Percentiles rank a stretch among this genome's conserved stretches.
phyloP scores from a whole-genome alignment of 2,888 invertebrate genomes.

The Spodoptera picta region DNA sequence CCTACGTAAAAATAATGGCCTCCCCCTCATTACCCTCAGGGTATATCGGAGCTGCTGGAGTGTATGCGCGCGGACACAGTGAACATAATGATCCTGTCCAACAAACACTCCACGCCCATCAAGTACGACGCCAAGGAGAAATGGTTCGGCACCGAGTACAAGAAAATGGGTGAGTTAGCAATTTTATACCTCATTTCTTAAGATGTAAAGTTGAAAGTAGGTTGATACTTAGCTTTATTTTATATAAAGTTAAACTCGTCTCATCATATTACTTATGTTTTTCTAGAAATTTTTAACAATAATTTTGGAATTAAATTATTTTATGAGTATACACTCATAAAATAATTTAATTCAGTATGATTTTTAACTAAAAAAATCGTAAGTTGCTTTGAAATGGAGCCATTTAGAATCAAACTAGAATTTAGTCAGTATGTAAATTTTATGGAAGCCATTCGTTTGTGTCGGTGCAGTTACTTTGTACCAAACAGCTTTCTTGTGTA shows the following conservation, averaged over 20 bases:
- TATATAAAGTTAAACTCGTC: too few relatives aligned
- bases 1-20: too few relatives aligned
- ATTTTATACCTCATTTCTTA: background rate
- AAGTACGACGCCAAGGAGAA: slow-evolving; percentile 91
- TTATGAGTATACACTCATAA: slow-evolving; percentile 11
- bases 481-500: background rate
- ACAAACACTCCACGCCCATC: slow-evolving; percentile 85
- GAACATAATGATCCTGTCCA: slow-evolving; percentile 92
- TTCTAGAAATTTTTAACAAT: slow-evolving; percentile 21
- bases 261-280: background rate
- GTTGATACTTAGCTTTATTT: too few relatives aligned
- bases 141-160: slow-evolving; percentile 95
- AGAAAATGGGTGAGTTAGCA: slow-evolving; percentile 85
- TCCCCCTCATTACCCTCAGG: slow-evolving; percentile 68
- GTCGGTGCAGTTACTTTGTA: too few relatives aligned
- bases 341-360: too few relatives aligned
- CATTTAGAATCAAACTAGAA: too few relatives aligned
- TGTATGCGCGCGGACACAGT: slow-evolving; percentile 90
- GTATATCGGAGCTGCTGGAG: slow-evolving; percentile 89
- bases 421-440: too few relatives aligned
- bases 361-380: too few relatives aligned
- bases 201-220: background rate
- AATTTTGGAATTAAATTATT: too few relatives aligned
- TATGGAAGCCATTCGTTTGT: too few relatives aligned
- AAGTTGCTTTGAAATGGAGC: too few relatives aligned